phyloP scores from a whole-genome alignment of 2,113 vertebrate species.

The Lepidothrix coronata region DNA sequence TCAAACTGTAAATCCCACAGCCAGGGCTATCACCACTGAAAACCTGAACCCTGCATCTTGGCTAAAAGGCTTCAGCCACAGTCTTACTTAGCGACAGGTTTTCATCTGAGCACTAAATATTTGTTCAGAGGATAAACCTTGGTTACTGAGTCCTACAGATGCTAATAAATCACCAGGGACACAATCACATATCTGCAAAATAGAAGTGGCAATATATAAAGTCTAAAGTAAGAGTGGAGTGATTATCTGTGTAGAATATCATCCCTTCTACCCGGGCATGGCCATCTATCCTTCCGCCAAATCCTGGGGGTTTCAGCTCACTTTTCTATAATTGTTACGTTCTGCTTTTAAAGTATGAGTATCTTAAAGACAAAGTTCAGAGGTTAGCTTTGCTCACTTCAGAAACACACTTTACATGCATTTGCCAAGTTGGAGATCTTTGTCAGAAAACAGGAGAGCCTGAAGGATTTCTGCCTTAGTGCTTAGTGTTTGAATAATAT shows the following conservation, averaged over 20 bases:
- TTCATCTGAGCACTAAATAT: neutral
- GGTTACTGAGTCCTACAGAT: neutral
- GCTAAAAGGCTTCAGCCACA: neutral
- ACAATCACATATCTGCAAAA: neutral
- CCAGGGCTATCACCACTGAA: neutral
- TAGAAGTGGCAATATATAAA: neutral
- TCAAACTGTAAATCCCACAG: neutral
- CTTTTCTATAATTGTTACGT: neutral
- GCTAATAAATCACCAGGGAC: neutral
- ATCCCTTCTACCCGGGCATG: neutral
- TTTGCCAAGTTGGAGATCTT: neutral
- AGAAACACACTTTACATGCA: neutral
- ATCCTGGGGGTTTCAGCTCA: neutral
- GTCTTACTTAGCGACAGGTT: neutral
- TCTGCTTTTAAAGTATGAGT: neutral
- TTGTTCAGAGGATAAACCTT: neutral
- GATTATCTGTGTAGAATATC: neutral
- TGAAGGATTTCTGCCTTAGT: slow-evolving; percentile 7
- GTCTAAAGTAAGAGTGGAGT: neutral
- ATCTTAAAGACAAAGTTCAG: neutral
- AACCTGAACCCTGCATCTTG: neutral
- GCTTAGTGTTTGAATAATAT: neutral
- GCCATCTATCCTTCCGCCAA: neutral
- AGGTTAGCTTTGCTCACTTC: neutral
- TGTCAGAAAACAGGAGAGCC: neutral